A percentile compares a stretch with the other conserved stretches of the same genome.
phyloP scores from a whole-genome alignment of 2,888 invertebrate species.

The Euphydryas editha region DNA sequence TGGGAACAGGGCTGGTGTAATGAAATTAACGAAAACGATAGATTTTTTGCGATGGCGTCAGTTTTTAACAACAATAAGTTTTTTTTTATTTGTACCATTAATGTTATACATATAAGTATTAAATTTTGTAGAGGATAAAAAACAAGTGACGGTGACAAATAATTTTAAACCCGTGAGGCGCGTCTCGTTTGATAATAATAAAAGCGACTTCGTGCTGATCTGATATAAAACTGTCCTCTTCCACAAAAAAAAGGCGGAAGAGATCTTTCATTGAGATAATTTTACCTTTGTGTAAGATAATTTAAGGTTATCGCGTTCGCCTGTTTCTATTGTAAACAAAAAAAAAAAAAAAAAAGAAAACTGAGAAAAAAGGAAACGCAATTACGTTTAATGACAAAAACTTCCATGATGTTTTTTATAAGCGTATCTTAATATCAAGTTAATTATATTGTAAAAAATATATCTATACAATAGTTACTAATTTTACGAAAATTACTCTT shows the following conservation, averaged over 20 bases:
- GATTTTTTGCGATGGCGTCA: too few species aligned
- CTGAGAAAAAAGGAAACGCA: slow-evolving; percentile 7
- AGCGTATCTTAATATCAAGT: not conserved
- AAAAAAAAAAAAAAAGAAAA: slow-evolving; percentile 8
- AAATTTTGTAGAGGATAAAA: too few species aligned
- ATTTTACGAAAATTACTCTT: too few species aligned
- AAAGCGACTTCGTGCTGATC: slow-evolving; percentile 15
- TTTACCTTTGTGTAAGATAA: slow-evolving; percentile 42
- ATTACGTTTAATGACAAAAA: slow-evolving; percentile 19
- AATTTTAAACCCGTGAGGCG: not conserved
- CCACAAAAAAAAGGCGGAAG: slow-evolving; percentile 29
- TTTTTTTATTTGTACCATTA: too few species aligned
- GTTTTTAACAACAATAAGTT: too few species aligned
- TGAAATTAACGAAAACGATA: too few species aligned
- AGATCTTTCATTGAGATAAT: slow-evolving; percentile 44
- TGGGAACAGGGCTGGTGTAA: too few species aligned
- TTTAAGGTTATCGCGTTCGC: slow-evolving; percentile 39
- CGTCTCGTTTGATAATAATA: not conserved
- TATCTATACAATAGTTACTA: too few species aligned
- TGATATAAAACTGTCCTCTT: slow-evolving; percentile 36
- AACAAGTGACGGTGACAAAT: not conserved
- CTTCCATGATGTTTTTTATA: not conserved
- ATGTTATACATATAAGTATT: too few species aligned
- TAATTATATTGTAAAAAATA: not conserved
- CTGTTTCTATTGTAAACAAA: slow-evolving; percentile 34